These are phyloP conservation scores for Sorex maritimensis DNA, from an alignment of 2,797 vertebrate genomes.

Conservation along the genomic window DNA sequence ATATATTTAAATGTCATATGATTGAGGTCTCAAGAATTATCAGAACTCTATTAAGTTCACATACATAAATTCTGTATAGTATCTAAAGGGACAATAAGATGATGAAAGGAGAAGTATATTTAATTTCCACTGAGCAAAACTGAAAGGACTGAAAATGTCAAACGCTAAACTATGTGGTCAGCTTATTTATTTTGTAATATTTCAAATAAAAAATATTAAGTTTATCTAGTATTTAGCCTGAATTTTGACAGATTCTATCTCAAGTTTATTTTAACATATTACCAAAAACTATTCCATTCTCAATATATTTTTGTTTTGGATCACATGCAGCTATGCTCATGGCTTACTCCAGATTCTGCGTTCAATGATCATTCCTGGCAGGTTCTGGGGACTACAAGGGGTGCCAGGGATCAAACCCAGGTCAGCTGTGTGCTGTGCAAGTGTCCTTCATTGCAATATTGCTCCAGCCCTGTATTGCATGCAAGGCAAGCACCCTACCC, in stretches of 20 bases:
- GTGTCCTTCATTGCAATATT: too few relatives aligned
- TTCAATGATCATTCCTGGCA: too few relatives aligned
- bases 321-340: too few relatives aligned
- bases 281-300: constrained; percentile 59
- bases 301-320: background rate
- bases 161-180: constrained; percentile 53
- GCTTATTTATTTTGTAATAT: constrained; percentile 47
- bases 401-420: too few relatives aligned
- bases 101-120: constrained; percentile 53
- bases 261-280: constrained; percentile 37
- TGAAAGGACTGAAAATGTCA: constrained; percentile 61
- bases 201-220: constrained; percentile 60
- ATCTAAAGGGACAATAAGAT: constrained; percentile 40
- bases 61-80: constrained; percentile 28
- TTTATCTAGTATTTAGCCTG: constrained; percentile 26
- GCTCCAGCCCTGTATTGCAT: too few relatives aligned
- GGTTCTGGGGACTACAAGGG: too few relatives aligned
- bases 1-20: background rate
- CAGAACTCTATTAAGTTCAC: constrained; percentile 56
- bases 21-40: constrained; percentile 39
- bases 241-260: constrained; percentile 53
- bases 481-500: too few relatives aligned
- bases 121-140: constrained; percentile 48
- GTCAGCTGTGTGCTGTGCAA: too few relatives aligned
- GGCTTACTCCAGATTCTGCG: too few relatives aligned